Evolutionary conservation across 2,113 vertebrate genomes (phyloP), one percentile per base, ranked within the genome.

Genomic region (Epinephelus fuscoguttatus): DNA sequence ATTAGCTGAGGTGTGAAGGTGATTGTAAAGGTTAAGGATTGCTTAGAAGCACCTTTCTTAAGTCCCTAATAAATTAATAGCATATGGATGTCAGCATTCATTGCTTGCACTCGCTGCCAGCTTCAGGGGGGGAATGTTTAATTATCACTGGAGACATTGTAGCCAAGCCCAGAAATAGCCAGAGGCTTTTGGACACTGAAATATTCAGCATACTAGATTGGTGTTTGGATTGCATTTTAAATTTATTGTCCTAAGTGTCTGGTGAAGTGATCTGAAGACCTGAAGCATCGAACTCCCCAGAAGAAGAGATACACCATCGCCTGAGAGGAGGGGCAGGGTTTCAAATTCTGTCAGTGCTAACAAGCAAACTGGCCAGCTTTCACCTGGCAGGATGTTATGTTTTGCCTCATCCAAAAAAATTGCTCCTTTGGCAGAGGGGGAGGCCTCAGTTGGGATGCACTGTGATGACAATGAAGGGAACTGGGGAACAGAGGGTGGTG

Each of bases 1-100:
- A 92, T 91, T 80, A 86, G 73, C 86, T 53, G 67, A 62, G 53
- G 37, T 70, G 23, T 88, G 81, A 88, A 82, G 88, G 85, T 18
- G 91, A 74, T 37, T 68, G 70, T 77, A 91, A 93, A 94, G 92
- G 92, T 92, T 88, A 78, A 80, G 77, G 64, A 85, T 89, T 77
- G 86, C 67, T n/a, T 64, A 82, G 66, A 49, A 75, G 71, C 63
- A 83, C 60, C 78, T 87, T 87, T 81, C 67, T 61, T 75, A 63
- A 62, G 40, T 88, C 53, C 14, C 60, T 87, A 69, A 88, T 50
- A 76, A 84, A 84, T 87, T 37, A 62, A 86, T 87, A 27, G 77
- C 2, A 33, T 47, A 66, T 17, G 52, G 72, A 83, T 84, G 84
- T 89, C 59, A 2, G 64, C 66, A 49, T 80, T 80, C 71, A 81